These are phyloP conservation scores for Oligia strigilis DNA, from an alignment of 2,888 invertebrate genomes.

Conservation along the genomic window DNA sequence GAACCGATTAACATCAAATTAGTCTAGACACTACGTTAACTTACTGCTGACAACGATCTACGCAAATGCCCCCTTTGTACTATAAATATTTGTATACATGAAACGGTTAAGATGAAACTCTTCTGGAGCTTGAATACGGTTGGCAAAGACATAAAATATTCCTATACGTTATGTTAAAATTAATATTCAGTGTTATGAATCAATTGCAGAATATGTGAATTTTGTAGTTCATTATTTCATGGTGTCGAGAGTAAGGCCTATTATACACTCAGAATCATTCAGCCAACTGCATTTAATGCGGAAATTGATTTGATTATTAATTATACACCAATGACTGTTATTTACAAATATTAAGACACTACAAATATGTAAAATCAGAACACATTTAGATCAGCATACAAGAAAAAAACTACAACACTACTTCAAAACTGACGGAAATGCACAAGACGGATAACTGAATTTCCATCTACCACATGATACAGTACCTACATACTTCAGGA, in stretches of 20 bases:
- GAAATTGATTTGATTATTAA: slow-evolving; percentile 41
- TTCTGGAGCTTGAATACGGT: slow-evolving; percentile 50
- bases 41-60: slow-evolving; percentile 8
- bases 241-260: slow-evolving; percentile 5
- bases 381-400: slow-evolving; percentile 48
- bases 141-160: slow-evolving; percentile 23
- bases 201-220: not conserved
- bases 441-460: slow-evolving; percentile 39
- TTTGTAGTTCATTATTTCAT: slow-evolving; percentile 6
- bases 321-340: slow-evolving; percentile 49
- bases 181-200: not conserved
- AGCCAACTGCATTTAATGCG: slow-evolving; percentile 50
- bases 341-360: slow-evolving; percentile 54
- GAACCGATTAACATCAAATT: not conserved
- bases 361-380: slow-evolving; percentile 40
- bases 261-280: slow-evolving; percentile 15
- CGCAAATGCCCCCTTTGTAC: slow-evolving; percentile 50
- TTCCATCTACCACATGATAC: slow-evolving; percentile 14
- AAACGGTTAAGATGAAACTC: slow-evolving; percentile 43
- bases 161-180: slow-evolving; percentile 12
- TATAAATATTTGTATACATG: slow-evolving; percentile 54
- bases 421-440: slow-evolving; percentile 38
- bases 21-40: not conserved
- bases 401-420: slow-evolving; percentile 30
- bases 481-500: slow-evolving; percentile 21